These are phyloP conservation scores for Sesamia nonagrioides DNA, from an alignment of 1,140 invertebrate species.

Conservation along the genomic window DNA sequence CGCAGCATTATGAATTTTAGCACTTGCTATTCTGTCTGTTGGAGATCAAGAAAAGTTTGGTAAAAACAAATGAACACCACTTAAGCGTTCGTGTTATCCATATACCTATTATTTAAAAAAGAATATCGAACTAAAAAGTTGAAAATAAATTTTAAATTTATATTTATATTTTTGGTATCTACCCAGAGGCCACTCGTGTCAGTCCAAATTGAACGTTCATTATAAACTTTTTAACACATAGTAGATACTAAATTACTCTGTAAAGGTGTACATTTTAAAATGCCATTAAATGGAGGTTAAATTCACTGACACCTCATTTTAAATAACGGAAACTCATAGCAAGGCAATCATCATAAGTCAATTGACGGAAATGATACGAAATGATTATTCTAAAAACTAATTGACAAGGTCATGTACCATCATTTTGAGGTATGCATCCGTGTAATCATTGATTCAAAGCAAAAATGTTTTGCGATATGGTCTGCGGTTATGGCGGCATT, in stretches of 20 bases:
- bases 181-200: not conserved
- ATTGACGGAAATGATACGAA: constrained; percentile 17
- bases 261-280: not conserved
- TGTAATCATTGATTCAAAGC: constrained; percentile 5
- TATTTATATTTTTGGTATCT: too few relatives aligned
- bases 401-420: constrained; percentile 35
- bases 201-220: not conserved
- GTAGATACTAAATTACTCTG: not conserved
- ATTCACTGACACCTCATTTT: constrained; percentile 9
- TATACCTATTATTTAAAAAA: too few relatives aligned
- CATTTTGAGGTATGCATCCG: not conserved
- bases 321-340: constrained; percentile 1
- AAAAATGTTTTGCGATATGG: not conserved
- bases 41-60: too few relatives aligned
- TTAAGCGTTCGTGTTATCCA: too few relatives aligned
- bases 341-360: not conserved
- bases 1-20: too few relatives aligned
- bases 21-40: too few relatives aligned
- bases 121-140: too few relatives aligned
- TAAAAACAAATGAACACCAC: too few relatives aligned
- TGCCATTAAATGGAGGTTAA: constrained; percentile 19
- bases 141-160: too few relatives aligned
- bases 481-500: too few relatives aligned
- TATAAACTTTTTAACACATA: not conserved
- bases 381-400: constrained; percentile 3